Evolutionary conservation across 2,888 invertebrate species (phyloP).

Genomic region (Drosophila mettleri): DNA sequence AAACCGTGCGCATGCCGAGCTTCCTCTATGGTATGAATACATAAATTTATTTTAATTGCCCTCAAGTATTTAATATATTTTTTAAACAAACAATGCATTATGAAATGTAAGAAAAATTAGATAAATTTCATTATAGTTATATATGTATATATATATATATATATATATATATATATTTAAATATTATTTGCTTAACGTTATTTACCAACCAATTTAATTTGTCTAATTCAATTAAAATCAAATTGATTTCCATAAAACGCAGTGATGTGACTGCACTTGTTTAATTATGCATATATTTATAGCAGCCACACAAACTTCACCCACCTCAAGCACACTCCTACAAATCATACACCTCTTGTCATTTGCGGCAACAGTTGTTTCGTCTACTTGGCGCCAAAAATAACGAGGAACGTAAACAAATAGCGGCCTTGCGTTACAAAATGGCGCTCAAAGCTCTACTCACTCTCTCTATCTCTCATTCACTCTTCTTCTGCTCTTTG

Average conservation of each 20-base stretch:
- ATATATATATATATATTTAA: neutral
- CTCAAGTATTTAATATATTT: neutral
- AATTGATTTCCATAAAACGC: slow-evolving; percentile 2
- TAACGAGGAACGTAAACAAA: slow-evolving; percentile 70
- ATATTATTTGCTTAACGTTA: too few species aligned
- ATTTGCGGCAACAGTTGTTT: slow-evolving; percentile 68
- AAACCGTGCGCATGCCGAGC: slow-evolving; percentile 32
- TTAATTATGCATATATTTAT: slow-evolving; percentile 38
- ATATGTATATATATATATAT: too few species aligned
- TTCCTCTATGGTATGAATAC: neutral
- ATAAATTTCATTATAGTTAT: neutral
- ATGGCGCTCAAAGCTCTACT: slow-evolving; percentile 31
- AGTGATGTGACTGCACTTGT: slow-evolving; percentile 27
- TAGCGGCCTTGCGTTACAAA: slow-evolving; percentile 19
- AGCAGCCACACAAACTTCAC: slow-evolving; percentile 12
- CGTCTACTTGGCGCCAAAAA: slow-evolving; percentile 73
- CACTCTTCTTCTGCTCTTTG: slow-evolving; percentile 17
- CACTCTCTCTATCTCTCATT: slow-evolving; percentile 2
- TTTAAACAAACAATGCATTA: neutral
- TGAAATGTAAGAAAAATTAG: neutral
- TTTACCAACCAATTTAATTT: too few species aligned
- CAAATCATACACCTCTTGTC: neutral
- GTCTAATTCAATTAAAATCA: neutral
- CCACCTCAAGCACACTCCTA: neutral
- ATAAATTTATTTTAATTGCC: neutral